Evolutionary conservation across 2,113 vertebrate species (phyloP).

Genomic region (Bujurquina vittata): DNA sequence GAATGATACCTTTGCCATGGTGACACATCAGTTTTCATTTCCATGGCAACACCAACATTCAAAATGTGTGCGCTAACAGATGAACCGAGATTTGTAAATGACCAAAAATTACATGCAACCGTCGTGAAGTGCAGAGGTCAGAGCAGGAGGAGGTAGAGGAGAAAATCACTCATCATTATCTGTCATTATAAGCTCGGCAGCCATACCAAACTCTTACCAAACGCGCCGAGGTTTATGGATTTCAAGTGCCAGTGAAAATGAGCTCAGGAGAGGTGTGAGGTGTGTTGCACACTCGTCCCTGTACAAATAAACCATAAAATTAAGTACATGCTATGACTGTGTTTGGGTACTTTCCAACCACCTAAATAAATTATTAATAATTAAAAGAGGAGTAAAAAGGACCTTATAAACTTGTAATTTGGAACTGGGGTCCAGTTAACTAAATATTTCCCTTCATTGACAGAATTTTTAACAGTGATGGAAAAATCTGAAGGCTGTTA

Average conservation of each 20-base stretch:
- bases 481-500: neutral
- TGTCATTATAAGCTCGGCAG: neutral
- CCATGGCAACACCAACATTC: conserved; percentile 54
- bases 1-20: conserved; percentile 21
- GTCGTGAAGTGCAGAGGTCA: conserved; percentile 10
- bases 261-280: neutral
- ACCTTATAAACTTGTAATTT: neutral
- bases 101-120: conserved; percentile 9
- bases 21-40: conserved; percentile 30
- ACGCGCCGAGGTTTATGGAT: neutral
- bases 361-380: neutral
- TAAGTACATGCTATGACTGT: neutral
- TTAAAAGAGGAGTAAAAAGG: too few species aligned
- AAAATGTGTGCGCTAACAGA: conserved; percentile 26
- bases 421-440: rapidly evolving
- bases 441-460: neutral
- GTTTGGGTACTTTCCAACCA: neutral
- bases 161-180: neutral
- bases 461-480: neutral
- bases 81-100: conserved; percentile 11
- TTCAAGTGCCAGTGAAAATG: neutral
- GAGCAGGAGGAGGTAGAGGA: neutral
- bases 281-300: neutral
- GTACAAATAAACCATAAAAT: neutral
- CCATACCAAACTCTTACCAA: neutral